Base-by-base conservation (phyloP, 2,888 invertebrate species). In the Cyclophora albipunctata region DNA sequence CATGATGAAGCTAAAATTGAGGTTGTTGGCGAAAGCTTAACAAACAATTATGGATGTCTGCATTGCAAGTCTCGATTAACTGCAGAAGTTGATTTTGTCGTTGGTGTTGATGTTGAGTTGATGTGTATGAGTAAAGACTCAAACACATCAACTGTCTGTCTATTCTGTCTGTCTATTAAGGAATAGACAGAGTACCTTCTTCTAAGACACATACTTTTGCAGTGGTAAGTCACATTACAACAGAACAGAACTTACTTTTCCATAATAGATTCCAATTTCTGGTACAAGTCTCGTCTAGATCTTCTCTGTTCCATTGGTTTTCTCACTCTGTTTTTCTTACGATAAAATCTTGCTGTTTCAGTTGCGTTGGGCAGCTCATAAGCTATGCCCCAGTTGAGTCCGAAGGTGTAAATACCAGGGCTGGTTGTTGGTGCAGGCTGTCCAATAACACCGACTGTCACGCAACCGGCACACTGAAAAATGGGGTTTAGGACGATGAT, bases 351-450 rank as follows among this genome's bases (percentile, higher is more conserved):
- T 0, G 81, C 55, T 0, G 89, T 89, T 67, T 90, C 90, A 0
- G 90, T 90, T 33, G 85, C 78, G 54, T 91, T 91, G 0, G 91
- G 91, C 50, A 91, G 72, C 58, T 91, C 83, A 56, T 93, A 93
- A 0, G 93, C 92, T 40, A 93, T 91, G 48, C 92, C 93, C 93
- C 93, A 93, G 69, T 93, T 93, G 40, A 93, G 71, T 0, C 92
- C 93, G 71, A 92, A 92, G 3, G 93, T 92, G 62, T 92, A 90
- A 49, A 90, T 91, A 4, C 90, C 89, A 3, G 89, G 84, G 0
- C 75, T 53, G 0, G 89, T 82, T 2, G 82, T 52, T 2, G 87
- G 83, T 0, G 89, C 69, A 1, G 91, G 91, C 63, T 69, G 71
- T 0, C 73, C 73, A 3, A 73, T 63, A 0, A 90, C 68, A 42